Evolutionary conservation across 64 coral and sea anemone species (phyloP).

Genomic region (Stylophora pistillata): DNA sequence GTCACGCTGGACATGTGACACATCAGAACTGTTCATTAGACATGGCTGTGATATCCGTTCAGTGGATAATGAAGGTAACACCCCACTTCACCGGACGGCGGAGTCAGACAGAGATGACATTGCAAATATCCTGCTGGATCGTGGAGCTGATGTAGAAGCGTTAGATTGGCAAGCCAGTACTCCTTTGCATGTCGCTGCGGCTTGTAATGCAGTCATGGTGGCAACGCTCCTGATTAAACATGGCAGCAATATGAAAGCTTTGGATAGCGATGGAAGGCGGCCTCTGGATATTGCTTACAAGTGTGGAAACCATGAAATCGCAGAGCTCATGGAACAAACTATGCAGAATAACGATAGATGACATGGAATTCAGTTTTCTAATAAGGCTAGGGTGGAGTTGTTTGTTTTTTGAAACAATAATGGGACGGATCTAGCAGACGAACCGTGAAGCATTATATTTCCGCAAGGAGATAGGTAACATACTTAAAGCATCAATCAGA

Average conservation of each 20-base stretch:
- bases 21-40: conserved; percentile 51
- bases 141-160: conserved; percentile 23
- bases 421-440: too few relatives aligned
- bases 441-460: too few relatives aligned
- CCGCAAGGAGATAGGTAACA: too few relatives aligned
- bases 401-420: too few relatives aligned
- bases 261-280: conserved; percentile 22
- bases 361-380: background rate
- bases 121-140: conserved; percentile 44
- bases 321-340: conserved; percentile 49
- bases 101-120: conserved; percentile 63
- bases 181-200: conserved; percentile 49
- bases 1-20: conserved; percentile 54
- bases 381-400: too few relatives aligned
- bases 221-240: conserved; percentile 21
- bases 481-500: too few relatives aligned
- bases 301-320: conserved; percentile 31
- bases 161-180: conserved; percentile 39
- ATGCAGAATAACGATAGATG: background rate
- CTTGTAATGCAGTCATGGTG: conserved; percentile 18
- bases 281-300: conserved; percentile 54
- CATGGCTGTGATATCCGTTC: conserved; percentile 40
- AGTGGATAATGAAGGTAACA: conserved; percentile 65
- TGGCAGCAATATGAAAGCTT: conserved; percentile 9
- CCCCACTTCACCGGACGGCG: conserved; percentile 54